phyloP scores from a whole-genome alignment of 2,797 vertebrate species.

The Euthynnus affinis region DNA sequence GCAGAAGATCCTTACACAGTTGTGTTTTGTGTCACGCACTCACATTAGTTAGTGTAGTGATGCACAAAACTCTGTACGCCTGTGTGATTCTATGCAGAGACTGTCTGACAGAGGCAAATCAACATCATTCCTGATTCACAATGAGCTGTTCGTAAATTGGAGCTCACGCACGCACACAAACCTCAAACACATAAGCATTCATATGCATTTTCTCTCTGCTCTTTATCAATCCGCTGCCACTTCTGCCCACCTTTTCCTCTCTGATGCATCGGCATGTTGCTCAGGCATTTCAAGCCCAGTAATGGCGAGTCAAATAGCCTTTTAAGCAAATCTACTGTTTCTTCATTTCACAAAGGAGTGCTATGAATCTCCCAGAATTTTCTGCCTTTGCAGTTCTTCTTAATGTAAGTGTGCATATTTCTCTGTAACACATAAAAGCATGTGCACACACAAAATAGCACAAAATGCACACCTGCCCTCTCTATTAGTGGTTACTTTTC shows the following conservation, averaged over 20 bases:
- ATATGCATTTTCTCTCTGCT: slow-evolving; percentile 10
- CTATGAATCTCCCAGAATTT: slow-evolving; percentile 41
- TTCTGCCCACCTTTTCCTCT: slow-evolving; percentile 72
- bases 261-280: slow-evolving; percentile 69
- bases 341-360: slow-evolving; percentile 66
- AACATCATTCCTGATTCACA: slow-evolving; percentile 39
- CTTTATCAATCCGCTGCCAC: slow-evolving; percentile 51
- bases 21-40: slow-evolving; percentile 10
- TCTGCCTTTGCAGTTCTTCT: slow-evolving; percentile 12
- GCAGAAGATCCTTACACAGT: not conserved
- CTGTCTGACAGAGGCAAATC: slow-evolving; percentile 30
- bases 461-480: not conserved
- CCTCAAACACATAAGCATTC: not conserved
- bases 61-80: not conserved
- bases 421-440: not conserved
- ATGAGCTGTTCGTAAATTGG: slow-evolving; percentile 27
- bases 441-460: not conserved
- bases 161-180: slow-evolving; percentile 17
- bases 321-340: slow-evolving; percentile 79
- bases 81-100: not conserved
- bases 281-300: slow-evolving; percentile 54
- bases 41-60: not conserved
- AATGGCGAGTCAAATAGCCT: slow-evolving; percentile 83
- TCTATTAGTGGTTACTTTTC: not conserved
- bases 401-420: not conserved